Percentiles rank a stretch among this genome's conserved stretches.
Evolutionary conservation across 1,140 invertebrate species (phyloP).

Genomic region (Drosophila sturtevanti): DNA sequence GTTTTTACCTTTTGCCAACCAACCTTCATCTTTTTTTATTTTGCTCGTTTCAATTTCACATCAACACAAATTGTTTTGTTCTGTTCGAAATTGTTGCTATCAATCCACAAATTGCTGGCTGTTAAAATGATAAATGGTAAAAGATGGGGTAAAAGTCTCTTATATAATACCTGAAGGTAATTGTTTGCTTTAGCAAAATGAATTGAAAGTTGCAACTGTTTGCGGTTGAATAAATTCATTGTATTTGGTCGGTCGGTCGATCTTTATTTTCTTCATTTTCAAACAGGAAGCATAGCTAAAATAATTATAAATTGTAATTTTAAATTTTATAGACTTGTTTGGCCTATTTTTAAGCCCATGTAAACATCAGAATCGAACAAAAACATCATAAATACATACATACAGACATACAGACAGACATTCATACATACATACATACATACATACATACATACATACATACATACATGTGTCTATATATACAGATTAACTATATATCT

Average conservation of each 20-base stretch:
- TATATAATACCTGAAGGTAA: conserved; percentile 14
- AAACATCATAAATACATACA: background rate
- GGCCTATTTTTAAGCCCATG: background rate
- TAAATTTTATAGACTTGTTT: background rate
- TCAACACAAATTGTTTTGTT: conserved; percentile 49
- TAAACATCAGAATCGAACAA: background rate
- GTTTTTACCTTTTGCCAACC: background rate
- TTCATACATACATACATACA: background rate
- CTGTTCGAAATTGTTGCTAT: conserved; percentile 38
- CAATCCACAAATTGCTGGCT: conserved; percentile 42
- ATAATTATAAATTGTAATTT: background rate
- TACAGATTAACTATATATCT: background rate
- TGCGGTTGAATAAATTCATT: conserved; percentile 11
- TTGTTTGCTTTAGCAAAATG: background rate
- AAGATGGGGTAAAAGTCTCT: conserved; percentile 24
- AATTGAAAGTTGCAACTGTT: background rate
- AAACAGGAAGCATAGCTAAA: background rate
- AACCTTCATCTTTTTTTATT: background rate
- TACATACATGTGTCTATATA: background rate
- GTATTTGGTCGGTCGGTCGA: background rate
- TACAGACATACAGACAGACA: too few relatives aligned
- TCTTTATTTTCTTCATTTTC: background rate
- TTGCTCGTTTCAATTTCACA: conserved; percentile 52
- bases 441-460: background rate
- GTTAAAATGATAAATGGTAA: conserved; percentile 50